Evolutionary conservation across 2,888 invertebrate species (phyloP), one percentile per base, ranked within the genome.

Genomic region (Beris chalybata): DNA sequence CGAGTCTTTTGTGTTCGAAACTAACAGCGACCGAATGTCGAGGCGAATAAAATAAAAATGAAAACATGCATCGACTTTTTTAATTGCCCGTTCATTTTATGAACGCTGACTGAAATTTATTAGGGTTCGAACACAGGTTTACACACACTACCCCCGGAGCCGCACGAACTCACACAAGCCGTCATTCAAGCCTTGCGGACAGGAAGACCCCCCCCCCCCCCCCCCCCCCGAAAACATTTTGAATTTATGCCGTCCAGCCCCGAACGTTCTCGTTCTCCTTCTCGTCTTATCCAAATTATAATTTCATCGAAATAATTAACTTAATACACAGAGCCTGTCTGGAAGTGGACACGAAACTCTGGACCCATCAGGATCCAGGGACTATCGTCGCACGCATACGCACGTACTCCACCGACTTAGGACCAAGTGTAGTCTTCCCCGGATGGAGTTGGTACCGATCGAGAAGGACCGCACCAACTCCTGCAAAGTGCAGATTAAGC

Each of bases 281-380:
- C 57, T 53, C 38, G 54, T 58, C 65, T 66, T 64, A 57, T 67
- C 56, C 55, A 43, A 64, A 67, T 64, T 64, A 67, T 67, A 64
- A 64, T 67, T 67, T 67, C 53, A 64, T 67, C 54, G 58, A 43
- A 67, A 58, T 67, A 67, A 67, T 67, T 64, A 64, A 64, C 59
- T 56, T 43, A 56, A 32, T 38, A 43, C 55, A n/a, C 43, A 13
- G 13, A n/a, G 15, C 22, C 6, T 9, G 30, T 13, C 13, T n/a
- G 22, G 29, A 52, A 52, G 29, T 13, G 52, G 9, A 22, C 22
- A 15, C 22, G 12, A 22, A 13, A 15, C 15, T 6, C 2, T 43
- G 11, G 7, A 43, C 31, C n/a, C 15, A n/a, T 15, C 15, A 15
- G 48, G 2, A 13, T 12, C 48, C 13, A n/a, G 48, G 15, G 12